Evolutionary conservation across 2,888 invertebrate genomes (phyloP).

Genomic region (Chrysina gloriosa): DNA sequence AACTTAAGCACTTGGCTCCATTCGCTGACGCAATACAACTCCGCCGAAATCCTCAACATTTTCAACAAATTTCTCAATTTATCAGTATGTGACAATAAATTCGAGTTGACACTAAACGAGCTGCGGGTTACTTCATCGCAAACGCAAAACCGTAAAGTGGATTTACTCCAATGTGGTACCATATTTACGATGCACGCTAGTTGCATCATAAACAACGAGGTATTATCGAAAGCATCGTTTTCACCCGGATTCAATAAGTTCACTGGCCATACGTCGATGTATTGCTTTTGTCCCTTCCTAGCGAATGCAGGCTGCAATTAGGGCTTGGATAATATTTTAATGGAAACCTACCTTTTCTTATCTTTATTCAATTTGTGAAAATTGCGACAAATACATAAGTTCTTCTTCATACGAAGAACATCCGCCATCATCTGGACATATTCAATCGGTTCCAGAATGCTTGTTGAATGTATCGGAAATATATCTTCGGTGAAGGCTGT

Average conservation of each 20-base stretch:
- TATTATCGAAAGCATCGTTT: conserved; percentile 88
- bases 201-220: conserved; percentile 95
- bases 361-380: conserved; percentile 86
- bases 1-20: conserved; percentile 59
- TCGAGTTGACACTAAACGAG: conserved; percentile 56
- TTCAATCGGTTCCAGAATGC: conserved; percentile 65
- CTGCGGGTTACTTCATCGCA: conserved; percentile 70
- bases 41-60: conserved; percentile 87
- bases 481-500: conserved; percentile 68
- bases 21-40: conserved; percentile 75
- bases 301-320: neutral
- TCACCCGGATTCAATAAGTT: conserved; percentile 85
- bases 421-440: conserved; percentile 90
- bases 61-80: conserved; percentile 80
- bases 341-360: conserved; percentile 72
- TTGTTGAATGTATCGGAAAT: conserved; percentile 68
- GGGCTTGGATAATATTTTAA: neutral
- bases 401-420: conserved; percentile 92
- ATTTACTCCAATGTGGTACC: conserved; percentile 87
- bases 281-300: conserved; percentile 74
- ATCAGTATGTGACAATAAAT: conserved; percentile 54
- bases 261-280: conserved; percentile 98
- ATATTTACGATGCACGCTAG: conserved; percentile 95
- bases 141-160: conserved; percentile 87
- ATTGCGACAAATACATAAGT: conserved; percentile 92